Conservation (phyloP, 2,888 invertebrate species). For the Pyrochroa serraticornis region DNA sequence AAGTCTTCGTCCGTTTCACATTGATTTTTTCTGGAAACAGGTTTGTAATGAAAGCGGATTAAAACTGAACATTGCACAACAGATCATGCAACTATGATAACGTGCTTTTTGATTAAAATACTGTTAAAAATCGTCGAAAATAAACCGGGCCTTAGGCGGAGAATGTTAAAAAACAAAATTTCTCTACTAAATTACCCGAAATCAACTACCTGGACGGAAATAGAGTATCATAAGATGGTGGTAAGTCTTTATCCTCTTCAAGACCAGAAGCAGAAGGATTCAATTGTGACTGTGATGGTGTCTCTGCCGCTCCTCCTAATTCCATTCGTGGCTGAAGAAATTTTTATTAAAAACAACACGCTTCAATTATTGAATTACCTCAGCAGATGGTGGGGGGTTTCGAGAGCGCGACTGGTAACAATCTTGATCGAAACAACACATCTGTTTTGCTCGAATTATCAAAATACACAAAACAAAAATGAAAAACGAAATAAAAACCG, state of each 20-base stretch:
- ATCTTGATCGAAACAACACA: conserved; percentile 10
- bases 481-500: conserved; percentile 4
- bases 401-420: neutral
- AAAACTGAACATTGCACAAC: too few species aligned
- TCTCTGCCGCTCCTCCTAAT: conserved; percentile 42
- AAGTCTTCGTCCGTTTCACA: too few species aligned
- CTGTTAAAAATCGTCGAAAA: neutral
- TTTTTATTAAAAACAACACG: conserved; percentile 9
- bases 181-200: neutral
- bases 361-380: conserved; percentile 3
- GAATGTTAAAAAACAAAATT: neutral
- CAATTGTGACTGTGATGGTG: neutral
- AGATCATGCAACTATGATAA: too few species aligned
- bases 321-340: conserved; percentile 40
- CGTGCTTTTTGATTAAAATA: neutral
- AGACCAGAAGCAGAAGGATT: conserved; percentile 43
- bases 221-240: conserved; percentile 64
- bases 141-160: too few species aligned
- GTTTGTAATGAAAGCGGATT: too few species aligned
- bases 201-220: conserved; percentile 53
- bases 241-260: conserved; percentile 61
- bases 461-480: conserved; percentile 2
- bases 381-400: neutral
- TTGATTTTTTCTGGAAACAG: too few species aligned
- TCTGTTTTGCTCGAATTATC: conserved; percentile 4